phyloP scores from a whole-genome alignment of 2,113 vertebrate genomes.

The Esox niger region DNA sequence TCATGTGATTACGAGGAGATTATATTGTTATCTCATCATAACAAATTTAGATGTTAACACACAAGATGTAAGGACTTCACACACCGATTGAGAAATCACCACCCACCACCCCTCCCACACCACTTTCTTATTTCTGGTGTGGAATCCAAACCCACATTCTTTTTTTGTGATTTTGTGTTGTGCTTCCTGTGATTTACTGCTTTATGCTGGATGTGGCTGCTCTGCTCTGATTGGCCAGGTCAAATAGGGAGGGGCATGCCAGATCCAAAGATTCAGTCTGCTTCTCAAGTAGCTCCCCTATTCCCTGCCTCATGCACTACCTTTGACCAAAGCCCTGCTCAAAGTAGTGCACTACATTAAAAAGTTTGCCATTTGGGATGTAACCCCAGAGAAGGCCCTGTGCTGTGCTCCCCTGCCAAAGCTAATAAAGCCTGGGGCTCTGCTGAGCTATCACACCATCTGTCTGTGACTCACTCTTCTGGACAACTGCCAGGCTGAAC shows the following conservation, averaged over 20 bases:
- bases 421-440: constrained; percentile 57
- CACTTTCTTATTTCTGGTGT: too few species aligned
- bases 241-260: constrained; percentile 34
- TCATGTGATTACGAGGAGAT: constrained; percentile 42
- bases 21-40: constrained; percentile 40
- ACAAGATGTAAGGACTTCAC: not conserved
- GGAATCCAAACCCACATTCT: too few species aligned
- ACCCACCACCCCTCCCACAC: not conserved
- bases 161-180: constrained; percentile 36
- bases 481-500: constrained; percentile 51
- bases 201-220: constrained; percentile 34
- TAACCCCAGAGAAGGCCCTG: not conserved
- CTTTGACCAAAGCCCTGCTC: not conserved
- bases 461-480: constrained; percentile 57
- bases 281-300: too few species aligned
- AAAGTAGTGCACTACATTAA: too few species aligned
- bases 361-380: too few species aligned
- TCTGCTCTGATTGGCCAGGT: constrained; percentile 29
- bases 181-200: constrained; percentile 44
- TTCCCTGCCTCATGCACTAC: too few species aligned
- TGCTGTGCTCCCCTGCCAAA: constrained; percentile 61
- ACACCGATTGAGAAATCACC: constrained; percentile 4
- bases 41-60: constrained; percentile 41
- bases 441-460: constrained; percentile 60
- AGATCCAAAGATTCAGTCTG: constrained; percentile 43